Percentiles rank a stretch among this genome's conserved stretches.
phyloP scores from a whole-genome alignment of 2,888 invertebrate species.

The Eupithecia insigniata region DNA sequence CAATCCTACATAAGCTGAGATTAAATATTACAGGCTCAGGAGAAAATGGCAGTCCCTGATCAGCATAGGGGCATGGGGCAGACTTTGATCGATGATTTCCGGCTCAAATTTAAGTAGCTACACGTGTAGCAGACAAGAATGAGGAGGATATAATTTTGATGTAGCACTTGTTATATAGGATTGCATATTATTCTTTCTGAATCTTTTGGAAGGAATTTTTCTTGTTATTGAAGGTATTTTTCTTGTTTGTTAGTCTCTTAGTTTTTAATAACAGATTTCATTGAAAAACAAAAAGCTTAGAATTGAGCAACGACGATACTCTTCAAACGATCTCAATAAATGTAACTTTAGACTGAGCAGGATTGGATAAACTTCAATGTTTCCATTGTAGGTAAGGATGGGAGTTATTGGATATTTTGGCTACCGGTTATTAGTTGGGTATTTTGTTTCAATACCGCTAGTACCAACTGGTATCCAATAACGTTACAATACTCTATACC shows the following conservation, averaged over 20 bases:
- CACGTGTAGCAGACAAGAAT: constrained; percentile 41
- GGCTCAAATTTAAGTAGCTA: constrained; percentile 46
- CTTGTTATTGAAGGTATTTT: neutral
- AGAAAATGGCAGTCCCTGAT: constrained; percentile 50
- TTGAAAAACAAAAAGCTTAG: too few species aligned
- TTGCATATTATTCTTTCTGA: neutral
- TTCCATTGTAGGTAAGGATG: too few species aligned
- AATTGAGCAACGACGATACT: too few species aligned
- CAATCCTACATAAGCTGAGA: constrained; percentile 60
- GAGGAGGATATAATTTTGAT: constrained; percentile 24
- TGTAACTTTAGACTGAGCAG: too few species aligned
- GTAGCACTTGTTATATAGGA: constrained; percentile 7
- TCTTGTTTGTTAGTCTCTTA: too few species aligned
- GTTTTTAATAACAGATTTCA: neutral
- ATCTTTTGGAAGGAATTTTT: neutral
- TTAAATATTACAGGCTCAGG: constrained; percentile 60
- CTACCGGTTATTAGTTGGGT: too few species aligned
- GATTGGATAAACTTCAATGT: too few species aligned
- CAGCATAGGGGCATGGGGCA: constrained; percentile 46
- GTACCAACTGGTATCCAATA: too few species aligned
- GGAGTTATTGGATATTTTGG: too few species aligned
- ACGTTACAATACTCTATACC: too few species aligned
- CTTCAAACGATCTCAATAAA: too few species aligned
- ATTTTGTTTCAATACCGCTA: too few species aligned
- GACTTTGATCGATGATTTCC: constrained; percentile 65